phyloP scores from a whole-genome alignment of 2,797 vertebrate species.

The Siniperca obscura region DNA sequence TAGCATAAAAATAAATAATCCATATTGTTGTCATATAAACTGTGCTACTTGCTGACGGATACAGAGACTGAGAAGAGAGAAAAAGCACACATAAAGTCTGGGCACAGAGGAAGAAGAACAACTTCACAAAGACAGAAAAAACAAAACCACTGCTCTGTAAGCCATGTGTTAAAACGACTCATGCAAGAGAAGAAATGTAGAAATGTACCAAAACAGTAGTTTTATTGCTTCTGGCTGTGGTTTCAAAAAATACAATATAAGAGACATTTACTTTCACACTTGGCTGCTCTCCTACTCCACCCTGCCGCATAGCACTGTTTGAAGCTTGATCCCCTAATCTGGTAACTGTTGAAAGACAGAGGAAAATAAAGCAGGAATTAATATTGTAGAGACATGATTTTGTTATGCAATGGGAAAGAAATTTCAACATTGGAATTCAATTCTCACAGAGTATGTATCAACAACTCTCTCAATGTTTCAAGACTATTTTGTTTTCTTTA shows the following conservation, averaged over 20 bases:
- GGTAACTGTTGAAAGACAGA: slow-evolving; percentile 66
- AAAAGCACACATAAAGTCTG: not conserved
- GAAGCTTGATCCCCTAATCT: slow-evolving; percentile 47
- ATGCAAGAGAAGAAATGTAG: not conserved
- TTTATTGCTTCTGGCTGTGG: not conserved
- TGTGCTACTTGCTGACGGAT: not conserved
- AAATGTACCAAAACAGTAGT: not conserved
- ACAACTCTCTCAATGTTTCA: not conserved
- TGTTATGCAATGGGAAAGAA: not conserved
- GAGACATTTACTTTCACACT: slow-evolving; percentile 71
- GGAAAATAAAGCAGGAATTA: not conserved
- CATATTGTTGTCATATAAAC: not conserved
- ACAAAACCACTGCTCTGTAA: not conserved
- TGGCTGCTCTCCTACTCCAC: slow-evolving; percentile 57
- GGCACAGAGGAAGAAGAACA: not conserved
- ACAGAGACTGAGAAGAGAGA: not conserved
- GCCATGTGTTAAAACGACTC: not conserved
- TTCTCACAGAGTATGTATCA: slow-evolving; percentile 12
- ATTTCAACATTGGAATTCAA: not conserved
- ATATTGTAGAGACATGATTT: not conserved
- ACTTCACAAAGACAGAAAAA: not conserved
- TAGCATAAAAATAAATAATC: not conserved
- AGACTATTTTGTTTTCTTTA: slow-evolving; percentile 7
- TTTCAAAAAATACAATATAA: slow-evolving; percentile 1
- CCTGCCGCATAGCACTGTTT: slow-evolving; percentile 57